Percentiles rank a stretch among this genome's conserved stretches.
Conservation (phyloP, 2,113 vertebrate species). For the Piprites chloris region DNA sequence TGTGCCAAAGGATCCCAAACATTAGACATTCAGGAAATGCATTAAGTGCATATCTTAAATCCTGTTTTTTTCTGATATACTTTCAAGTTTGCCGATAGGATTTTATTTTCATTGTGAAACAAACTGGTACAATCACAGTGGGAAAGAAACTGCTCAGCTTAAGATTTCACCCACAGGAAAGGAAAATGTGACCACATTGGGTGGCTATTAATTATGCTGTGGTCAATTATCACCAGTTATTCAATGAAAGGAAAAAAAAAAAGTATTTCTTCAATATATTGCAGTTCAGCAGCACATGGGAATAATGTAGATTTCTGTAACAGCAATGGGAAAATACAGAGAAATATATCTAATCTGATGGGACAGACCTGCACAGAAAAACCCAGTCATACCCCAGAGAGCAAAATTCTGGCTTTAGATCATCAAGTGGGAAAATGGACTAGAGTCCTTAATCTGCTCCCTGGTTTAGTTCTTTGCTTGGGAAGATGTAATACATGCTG, state of each 20-base stretch:
- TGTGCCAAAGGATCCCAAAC: constrained; percentile 55
- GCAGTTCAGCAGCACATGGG: constrained; percentile 7
- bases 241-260: background rate
- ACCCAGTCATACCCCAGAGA: background rate
- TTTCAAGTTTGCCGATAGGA: constrained; percentile 4
- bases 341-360: constrained; percentile 47
- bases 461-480: background rate
- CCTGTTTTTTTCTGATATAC: constrained; percentile 31
- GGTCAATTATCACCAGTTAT: constrained; percentile 45
- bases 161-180: constrained; percentile 45
- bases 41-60: constrained; percentile 29
- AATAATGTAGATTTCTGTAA: constrained; percentile 30
- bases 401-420: background rate
- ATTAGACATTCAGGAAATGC: constrained; percentile 45
- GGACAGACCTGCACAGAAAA: constrained; percentile 26
- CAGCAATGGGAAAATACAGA: background rate
- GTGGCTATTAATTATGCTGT: constrained; percentile 33
- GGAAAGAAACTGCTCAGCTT: constrained; percentile 26
- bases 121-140: constrained; percentile 34
- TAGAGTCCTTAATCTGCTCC: background rate
- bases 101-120: constrained; percentile 46
- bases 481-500: background rate
- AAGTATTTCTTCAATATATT: background rate
- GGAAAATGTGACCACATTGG: constrained; percentile 31
- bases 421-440: background rate